Evolutionary conservation across 2,113 vertebrate genomes (phyloP).

Genomic region (Pseudois nayaur): DNA sequence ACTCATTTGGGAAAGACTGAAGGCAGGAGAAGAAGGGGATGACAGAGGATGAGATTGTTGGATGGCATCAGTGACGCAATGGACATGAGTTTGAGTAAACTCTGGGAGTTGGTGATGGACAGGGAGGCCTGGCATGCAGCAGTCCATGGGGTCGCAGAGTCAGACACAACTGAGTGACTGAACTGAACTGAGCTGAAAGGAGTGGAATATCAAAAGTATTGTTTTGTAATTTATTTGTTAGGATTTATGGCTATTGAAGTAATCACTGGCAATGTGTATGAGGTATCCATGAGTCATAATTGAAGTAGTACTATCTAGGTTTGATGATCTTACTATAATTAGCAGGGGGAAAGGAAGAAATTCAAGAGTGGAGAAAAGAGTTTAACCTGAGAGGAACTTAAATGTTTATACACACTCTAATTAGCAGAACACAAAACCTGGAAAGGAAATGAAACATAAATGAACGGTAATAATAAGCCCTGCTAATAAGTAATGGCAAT

Average conservation of each 20-base stretch:
- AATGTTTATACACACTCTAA: conserved; percentile 16
- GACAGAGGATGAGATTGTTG: not conserved
- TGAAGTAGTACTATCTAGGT: not conserved
- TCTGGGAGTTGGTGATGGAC: not conserved
- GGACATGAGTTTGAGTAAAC: not conserved
- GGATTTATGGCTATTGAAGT: not conserved
- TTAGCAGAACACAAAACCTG: not conserved
- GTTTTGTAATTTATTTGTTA: not conserved
- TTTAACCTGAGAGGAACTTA: conserved; percentile 33
- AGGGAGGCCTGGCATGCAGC: not conserved
- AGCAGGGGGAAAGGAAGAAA: not conserved
- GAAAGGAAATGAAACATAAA: conserved; percentile 9
- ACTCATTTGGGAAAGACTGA: not conserved
- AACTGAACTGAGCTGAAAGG: not conserved
- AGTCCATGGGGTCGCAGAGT: not conserved
- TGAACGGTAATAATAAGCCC: not conserved
- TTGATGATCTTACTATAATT: conserved; percentile 21
- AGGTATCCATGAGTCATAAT: not conserved
- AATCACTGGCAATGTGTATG: not conserved
- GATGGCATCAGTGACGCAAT: not conserved
- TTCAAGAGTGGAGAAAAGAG: not conserved
- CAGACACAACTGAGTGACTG: not conserved
- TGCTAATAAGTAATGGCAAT: not conserved
- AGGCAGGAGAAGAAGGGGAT: rapidly evolving
- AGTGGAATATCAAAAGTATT: not conserved